A percentile compares a stretch with the other conserved stretches of the same genome.
These are phyloP conservation scores for Channa maculata DNA, from an alignment of 2,113 vertebrate genomes.

Conservation along the genomic window DNA sequence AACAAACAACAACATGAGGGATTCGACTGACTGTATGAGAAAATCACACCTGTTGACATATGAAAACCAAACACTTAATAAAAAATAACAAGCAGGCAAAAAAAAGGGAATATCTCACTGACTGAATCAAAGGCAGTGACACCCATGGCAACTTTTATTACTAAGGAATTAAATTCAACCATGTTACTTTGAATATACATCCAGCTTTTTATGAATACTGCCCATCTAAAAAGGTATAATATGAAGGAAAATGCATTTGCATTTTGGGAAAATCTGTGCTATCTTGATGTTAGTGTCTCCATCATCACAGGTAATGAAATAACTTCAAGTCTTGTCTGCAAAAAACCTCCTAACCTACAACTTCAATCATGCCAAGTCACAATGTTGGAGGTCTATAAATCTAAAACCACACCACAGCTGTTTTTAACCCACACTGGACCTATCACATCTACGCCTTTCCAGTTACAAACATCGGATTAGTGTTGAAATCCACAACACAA, in stretches of 20 bases:
- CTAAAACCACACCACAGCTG: conserved; percentile 18
- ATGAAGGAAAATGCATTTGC: not conserved
- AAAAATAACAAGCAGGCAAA: conserved; percentile 8
- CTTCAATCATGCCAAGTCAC: not conserved
- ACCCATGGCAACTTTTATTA: not conserved
- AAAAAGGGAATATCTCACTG: conserved; percentile 11
- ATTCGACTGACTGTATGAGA: not conserved
- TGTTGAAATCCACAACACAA: conserved; percentile 29
- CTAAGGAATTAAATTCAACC: not conserved
- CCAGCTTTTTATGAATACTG: conserved; percentile 8
- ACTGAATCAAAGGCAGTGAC: conserved; percentile 15
- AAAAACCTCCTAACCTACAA: not conserved
- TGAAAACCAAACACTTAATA: conserved; percentile 16
- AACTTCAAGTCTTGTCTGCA: not conserved
- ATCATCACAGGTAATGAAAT: not conserved
- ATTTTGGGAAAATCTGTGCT: conserved; percentile 5
- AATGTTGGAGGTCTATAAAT: conserved; percentile 11
- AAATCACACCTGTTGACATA: conserved; percentile 23
- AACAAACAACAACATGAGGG: not conserved
- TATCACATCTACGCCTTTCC: not conserved
- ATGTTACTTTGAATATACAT: not conserved
- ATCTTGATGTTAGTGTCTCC: not conserved
- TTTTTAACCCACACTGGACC: not conserved
- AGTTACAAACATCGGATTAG: not conserved
- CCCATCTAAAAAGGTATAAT: not conserved